Base-by-base conservation (phyloP, 2,797 vertebrate genomes). In the Premnoplex brunnescens region DNA sequence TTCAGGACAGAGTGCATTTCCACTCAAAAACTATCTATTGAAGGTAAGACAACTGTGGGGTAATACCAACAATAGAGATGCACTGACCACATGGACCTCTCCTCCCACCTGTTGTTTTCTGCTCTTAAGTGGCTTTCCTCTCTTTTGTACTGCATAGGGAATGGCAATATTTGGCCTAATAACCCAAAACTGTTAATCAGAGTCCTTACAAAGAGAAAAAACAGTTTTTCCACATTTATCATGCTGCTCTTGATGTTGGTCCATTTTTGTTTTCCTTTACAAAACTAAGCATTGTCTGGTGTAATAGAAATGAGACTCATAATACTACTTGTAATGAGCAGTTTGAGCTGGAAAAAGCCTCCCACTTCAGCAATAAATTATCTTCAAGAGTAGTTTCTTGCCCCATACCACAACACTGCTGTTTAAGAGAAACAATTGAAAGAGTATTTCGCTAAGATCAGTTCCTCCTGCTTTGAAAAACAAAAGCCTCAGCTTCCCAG, bases 391-490 rank as follows among this genome's bases (percentile, higher is more conserved):
- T 43, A 1, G 44, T 89, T 88, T 81, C 48, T 88, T 10, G 3
- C 51, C 12, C 91, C 34, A 36, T 4, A 12, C 32, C 36, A 41
- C 28, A 76, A 71, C 63, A 20, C 21, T 71, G 22, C 41, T 27
- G 27, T 49, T 89, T 88, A 86, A 89, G 48, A 75, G 27, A 77
- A 90, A 77, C 59, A 4, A 20, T 21, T 74, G 32, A 67, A 79
- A 88, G 63, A 77, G n/a, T 82, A 89, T 41, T 91, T 91, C 69
- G 46, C 32, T 49, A 91, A 73, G 49, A 73, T 91, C 34, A 44
- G 48, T 91, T 85, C 44, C 52, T 95, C 28, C 71, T 89, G 56
- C 88, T 93, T 94, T 69, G 69, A 95, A 90, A 90, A 95, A 59
- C 7, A 87, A 79, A 62, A 75, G 32, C 85, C 82, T 91, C 63